Conservation (phyloP, 2,113 vertebrate species). For the Neopipo cinnamomea region DNA sequence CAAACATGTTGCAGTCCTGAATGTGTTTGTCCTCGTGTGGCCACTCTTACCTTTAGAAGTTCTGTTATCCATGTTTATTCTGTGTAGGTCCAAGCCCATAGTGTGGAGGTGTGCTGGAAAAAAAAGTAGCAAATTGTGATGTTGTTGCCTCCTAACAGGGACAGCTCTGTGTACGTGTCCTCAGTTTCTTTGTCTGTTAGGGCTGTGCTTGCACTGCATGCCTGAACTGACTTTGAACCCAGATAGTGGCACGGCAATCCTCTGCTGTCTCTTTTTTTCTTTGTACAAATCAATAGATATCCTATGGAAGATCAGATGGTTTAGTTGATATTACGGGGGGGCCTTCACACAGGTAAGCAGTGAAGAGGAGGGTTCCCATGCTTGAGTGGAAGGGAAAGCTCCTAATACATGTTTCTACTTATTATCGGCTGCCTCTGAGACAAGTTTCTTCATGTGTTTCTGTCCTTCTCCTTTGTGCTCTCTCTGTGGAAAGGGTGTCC, state of each 20-base stretch:
- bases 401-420: neutral
- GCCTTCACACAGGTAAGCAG: neutral
- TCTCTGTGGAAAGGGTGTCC: neutral
- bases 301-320: neutral
- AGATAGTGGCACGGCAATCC: neutral
- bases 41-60: neutral
- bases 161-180: neutral
- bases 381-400: neutral
- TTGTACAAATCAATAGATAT: neutral
- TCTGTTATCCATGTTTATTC: neutral
- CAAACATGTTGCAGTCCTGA: neutral
- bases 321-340: neutral
- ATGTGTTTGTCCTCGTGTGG: neutral
- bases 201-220: neutral
- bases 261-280: neutral
- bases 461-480: rapidly evolving
- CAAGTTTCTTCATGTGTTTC: neutral
- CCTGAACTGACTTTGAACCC: neutral
- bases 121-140: neutral
- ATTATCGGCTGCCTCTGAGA: neutral
- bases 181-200: neutral
- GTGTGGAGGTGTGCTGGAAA: neutral
- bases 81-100: rapidly evolving
- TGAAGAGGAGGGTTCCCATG: neutral
- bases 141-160: neutral